These are phyloP conservation scores for Clistopyga incitator DNA, from an alignment of 2,888 invertebrate species.

Conservation along the genomic window DNA sequence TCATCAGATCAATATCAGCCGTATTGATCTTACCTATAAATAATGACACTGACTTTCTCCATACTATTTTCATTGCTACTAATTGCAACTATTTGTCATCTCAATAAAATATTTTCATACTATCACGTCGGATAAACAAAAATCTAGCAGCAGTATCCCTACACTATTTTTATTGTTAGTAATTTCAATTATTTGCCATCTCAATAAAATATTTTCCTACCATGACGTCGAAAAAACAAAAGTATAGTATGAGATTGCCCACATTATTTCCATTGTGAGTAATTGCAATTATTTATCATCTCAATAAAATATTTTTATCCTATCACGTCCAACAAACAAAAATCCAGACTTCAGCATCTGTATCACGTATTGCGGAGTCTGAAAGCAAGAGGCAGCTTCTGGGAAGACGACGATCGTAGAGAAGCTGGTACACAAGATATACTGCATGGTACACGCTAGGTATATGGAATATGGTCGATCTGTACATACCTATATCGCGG, in stretches of 20 bases:
- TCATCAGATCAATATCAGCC: too few relatives aligned
- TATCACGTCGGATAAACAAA: background rate
- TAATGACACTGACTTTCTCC: too few relatives aligned
- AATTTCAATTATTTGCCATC: background rate
- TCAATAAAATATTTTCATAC: background rate
- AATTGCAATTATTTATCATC: too few relatives aligned
- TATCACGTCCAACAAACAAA: background rate
- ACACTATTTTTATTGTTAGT: background rate
- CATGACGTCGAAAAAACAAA: too few relatives aligned
- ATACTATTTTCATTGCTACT: too few relatives aligned
- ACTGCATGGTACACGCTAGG: slow-evolving; percentile 15
- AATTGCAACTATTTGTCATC: too few relatives aligned
- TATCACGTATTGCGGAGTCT: slow-evolving; percentile 1
- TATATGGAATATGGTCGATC: slow-evolving; percentile 41
- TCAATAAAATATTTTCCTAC: too few relatives aligned
- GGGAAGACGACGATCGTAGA: background rate
- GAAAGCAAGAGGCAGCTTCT: background rate
- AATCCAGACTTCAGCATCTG: background rate
- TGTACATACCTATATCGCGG: slow-evolving; percentile 23
- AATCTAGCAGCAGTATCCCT: background rate
- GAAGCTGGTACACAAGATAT: slow-evolving; percentile 15
- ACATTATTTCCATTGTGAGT: too few relatives aligned
- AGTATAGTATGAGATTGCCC: too few relatives aligned
- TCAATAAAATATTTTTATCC: background rate
- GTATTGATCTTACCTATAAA: too few relatives aligned